phyloP scores from a whole-genome alignment of 2,888 invertebrate genomes.

The Pyralis farinalis region DNA sequence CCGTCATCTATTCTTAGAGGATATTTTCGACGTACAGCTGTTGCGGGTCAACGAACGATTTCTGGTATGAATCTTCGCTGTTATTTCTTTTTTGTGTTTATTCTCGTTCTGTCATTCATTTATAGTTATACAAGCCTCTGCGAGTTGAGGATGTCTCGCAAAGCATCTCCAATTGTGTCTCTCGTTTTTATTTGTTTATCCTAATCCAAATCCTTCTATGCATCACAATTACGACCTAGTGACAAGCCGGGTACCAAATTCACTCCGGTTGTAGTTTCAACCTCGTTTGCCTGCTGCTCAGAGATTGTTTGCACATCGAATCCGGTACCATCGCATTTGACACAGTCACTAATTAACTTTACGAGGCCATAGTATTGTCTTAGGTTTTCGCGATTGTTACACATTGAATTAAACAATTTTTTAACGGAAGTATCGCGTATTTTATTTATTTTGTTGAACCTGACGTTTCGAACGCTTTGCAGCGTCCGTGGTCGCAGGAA shows the following conservation, averaged over 20 bases:
- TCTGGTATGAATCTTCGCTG: constrained; percentile 22
- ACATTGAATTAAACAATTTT: no score
- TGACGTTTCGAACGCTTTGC: no score
- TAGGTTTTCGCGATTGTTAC: no score
- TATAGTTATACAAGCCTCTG: neutral
- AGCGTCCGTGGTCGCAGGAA: no score
- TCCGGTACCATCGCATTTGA: constrained; percentile 35
- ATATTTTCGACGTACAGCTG: constrained; percentile 48
- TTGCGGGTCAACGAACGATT: constrained; percentile 40
- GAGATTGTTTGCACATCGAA: constrained; percentile 31
- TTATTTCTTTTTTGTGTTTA: constrained; percentile 36
- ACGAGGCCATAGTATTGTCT: no score
- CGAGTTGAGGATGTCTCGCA: no score
- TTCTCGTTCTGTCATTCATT: constrained; percentile 17
- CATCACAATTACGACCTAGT: constrained; percentile 27
- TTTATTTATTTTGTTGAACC: no score
- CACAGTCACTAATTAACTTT: constrained; percentile 40
- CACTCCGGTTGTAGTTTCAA: constrained; percentile 26
- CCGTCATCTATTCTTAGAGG: constrained; percentile 40
- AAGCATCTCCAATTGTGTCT: no score
- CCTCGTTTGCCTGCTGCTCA: constrained; percentile 24
- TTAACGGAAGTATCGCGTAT: no score
- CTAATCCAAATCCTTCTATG: constrained; percentile 19
- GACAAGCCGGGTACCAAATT: constrained; percentile 24
- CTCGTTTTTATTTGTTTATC: constrained; percentile 2